Conservation (phyloP, 2,113 vertebrate species). For the Axis porcinus region DNA sequence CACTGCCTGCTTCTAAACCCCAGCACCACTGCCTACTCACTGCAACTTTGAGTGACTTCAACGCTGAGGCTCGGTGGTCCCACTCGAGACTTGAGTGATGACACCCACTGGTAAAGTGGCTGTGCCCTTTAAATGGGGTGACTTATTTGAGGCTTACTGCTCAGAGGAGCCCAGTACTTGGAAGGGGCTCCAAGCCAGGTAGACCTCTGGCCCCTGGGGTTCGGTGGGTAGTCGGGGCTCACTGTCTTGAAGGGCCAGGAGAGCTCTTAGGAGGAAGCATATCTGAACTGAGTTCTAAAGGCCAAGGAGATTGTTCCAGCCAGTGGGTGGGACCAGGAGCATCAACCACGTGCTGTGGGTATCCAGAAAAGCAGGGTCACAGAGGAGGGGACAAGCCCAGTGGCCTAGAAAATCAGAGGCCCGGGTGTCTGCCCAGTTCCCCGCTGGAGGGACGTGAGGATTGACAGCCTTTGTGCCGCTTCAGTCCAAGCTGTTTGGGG, state of each 20-base stretch:
- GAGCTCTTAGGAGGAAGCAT: background rate
- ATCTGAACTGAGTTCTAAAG: background rate
- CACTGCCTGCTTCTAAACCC: background rate
- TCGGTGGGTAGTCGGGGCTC: background rate
- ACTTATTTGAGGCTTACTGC: background rate
- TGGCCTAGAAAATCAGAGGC: background rate
- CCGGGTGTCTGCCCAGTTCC: background rate
- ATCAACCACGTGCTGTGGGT: background rate
- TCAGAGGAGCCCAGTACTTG: background rate
- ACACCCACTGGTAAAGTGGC: background rate
- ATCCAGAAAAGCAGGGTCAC: background rate
- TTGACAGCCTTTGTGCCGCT: background rate
- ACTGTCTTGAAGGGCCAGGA: background rate
- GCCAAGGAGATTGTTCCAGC: background rate
- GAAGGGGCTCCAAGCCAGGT: background rate
- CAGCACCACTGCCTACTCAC: background rate
- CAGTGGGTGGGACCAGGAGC: background rate
- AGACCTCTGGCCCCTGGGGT: background rate
- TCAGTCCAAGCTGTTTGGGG: conserved; percentile 42
- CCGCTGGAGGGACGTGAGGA: background rate
- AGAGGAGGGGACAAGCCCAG: background rate
- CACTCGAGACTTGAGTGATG: background rate
- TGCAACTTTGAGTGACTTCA: background rate
- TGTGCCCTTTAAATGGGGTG: background rate
- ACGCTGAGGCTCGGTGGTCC: background rate